Evolutionary conservation across 2,888 invertebrate species (phyloP), one percentile per base, ranked within the genome.

Genomic region (Heliconius hortense): DNA sequence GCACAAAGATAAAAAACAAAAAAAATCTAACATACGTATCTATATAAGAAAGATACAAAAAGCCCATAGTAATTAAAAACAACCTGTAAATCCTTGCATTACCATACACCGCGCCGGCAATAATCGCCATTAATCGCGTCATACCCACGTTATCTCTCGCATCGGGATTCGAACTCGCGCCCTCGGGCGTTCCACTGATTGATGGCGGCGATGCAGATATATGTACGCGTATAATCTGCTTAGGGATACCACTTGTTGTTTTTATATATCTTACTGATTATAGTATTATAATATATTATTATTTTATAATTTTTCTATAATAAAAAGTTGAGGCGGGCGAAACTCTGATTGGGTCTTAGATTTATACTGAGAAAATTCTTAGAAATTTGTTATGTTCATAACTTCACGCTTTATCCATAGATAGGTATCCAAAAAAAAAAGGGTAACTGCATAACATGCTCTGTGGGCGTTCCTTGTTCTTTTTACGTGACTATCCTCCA

Each of bases 121-220:
- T 81, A 79, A 80, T 81, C 80, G 78, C 73, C 73, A 76, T 80
- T 80, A 79, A 81, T 82, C 82, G 80, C 80, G 80, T 81, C 81
- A 80, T 74, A 79, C 79, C 75, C 81, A 76, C 81, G 81, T 79
- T 82, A 83, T 83, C 86, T 84, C 83, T 75, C 67, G 63, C 81
- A 82, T 82, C 75, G 79, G 75, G 81, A 78, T 80, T 82, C 84
- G 84, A 87, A 85, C 82, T 80, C 77, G 84, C 82, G 83, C 81
- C 79, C 81, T 80, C 80, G 84, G 84, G 83, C 87, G 86, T 79
- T 79, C 79, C 78, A 74, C 83, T 88, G 88, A 87, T 86, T 87
- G 88, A 88, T 88, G 84, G 78, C 74, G 77, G 77, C 83, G 76
- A 75, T 78, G 79, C 78, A 76, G 75, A 79, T 78, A 73, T 71